Base-by-base conservation (phyloP, 2,888 invertebrate species). In the Nowickia ferox region DNA sequence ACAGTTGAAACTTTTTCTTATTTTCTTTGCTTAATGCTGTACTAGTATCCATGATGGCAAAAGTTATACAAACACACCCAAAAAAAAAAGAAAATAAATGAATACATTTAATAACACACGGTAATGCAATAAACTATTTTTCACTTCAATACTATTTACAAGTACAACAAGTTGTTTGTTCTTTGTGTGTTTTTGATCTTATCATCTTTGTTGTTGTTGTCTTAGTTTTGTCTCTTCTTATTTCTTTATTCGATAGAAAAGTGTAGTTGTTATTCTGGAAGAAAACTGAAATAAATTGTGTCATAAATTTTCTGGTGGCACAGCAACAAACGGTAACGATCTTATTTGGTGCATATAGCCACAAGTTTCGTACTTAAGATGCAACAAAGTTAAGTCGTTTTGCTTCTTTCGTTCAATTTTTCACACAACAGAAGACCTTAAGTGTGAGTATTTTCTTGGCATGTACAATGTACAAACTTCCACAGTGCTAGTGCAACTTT, bases 121-220 rank as follows among this genome's bases (percentile, higher is more conserved):
- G 48, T 80, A 72, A 65, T 65, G 44, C 71, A 63, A 55, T 57
- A 65, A 44, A 65, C 65, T 46, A 63, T 10, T 65, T 75, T 55
- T 75, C 53, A 65, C 65, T 75, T 63, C 55, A 71, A 71, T 71
- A 57, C 22, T 22, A 71, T 55, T 71, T 71, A 57, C 57, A 71
- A 30, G 57, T 71, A 57, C 57, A 71, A 30, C 57, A 71, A 57
- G 42, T 57, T 53, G 17, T 11, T 51, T 66, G 48, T 17, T 15
- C 38, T 9, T 38, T 10, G n/a, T 11, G 15, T 66, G 44, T 71
- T 19, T 71, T 55, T 57, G 57, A 71, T 57, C 30, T 71, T 15
- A 53, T 69, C 71, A n/a, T 69, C 13, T 9, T 42, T 9, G 13
- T 42, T 55, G 13, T 17, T 69, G 40, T 42, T 9, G 13, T 55